Percentiles rank a stretch among this genome's conserved stretches.
phyloP scores from a whole-genome alignment of 2,113 vertebrate species.

The Brachypteracias leptosomus region DNA sequence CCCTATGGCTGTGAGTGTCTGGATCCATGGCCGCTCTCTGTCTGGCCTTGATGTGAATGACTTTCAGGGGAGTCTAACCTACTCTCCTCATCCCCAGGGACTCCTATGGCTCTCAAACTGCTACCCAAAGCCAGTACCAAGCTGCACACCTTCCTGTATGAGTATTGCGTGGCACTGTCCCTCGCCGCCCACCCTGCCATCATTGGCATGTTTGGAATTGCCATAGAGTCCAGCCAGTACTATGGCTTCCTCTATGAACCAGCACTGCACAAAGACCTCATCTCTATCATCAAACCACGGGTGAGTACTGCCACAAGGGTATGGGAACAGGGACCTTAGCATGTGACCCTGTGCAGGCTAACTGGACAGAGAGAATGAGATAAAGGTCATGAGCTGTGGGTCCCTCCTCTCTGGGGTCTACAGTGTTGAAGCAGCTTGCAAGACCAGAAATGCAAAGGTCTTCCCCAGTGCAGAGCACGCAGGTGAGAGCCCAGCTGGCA shows the following conservation, averaged over 20 bases:
- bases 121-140: constrained; percentile 89
- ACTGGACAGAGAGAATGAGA: background rate
- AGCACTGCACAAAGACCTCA: constrained; percentile 87
- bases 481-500: background rate
- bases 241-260: constrained; percentile 92
- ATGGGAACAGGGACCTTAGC: background rate
- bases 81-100: constrained; percentile 72
- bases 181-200: constrained; percentile 88
- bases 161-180: constrained; percentile 90
- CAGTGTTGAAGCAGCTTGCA: background rate
- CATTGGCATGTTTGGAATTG: constrained; percentile 87
- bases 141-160: constrained; percentile 89
- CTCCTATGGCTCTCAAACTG: constrained; percentile 92
- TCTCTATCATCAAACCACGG: constrained; percentile 89
- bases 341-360: background rate
- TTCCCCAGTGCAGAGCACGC: background rate
- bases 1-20: background rate
- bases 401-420: background rate
- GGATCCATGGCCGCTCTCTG: background rate
- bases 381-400: background rate
- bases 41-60: background rate
- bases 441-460: background rate
- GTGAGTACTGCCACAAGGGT: constrained; percentile 64
- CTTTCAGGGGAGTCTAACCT: background rate
- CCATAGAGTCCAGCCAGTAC: constrained; percentile 85